Percentiles rank a stretch among this genome's conserved stretches.
phyloP scores from a whole-genome alignment of 1,140 invertebrate species.

The Hylaeus anthracinus region DNA sequence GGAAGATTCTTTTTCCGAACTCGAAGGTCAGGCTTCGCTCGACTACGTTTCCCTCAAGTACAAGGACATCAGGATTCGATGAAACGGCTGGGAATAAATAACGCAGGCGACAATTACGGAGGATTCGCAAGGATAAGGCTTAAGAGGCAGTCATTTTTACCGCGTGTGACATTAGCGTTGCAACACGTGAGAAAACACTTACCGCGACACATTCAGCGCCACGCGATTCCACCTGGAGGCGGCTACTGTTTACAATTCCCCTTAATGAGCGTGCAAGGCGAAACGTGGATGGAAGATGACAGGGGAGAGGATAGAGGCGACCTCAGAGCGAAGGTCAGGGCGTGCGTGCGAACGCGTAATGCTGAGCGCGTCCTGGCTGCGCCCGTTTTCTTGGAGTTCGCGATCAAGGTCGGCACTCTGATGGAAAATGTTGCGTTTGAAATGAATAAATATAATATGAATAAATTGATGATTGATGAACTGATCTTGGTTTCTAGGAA shows the following conservation, averaged over 20 bases:
- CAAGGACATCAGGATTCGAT: not conserved
- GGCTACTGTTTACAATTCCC: conserved; percentile 5
- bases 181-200: conserved; percentile 1
- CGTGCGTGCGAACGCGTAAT: conserved; percentile 39
- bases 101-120: conserved; percentile 8
- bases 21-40: not conserved
- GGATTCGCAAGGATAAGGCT: not conserved
- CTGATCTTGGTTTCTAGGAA: too few species aligned
- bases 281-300: not conserved
- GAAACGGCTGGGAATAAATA: not conserved
- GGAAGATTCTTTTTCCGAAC: not conserved
- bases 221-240: not conserved
- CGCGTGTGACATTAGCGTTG: not conserved
- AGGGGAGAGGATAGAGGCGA: conserved; percentile 7
- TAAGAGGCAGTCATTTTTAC: conserved; percentile 8
- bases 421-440: not conserved
- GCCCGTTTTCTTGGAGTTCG: conserved; percentile 29
- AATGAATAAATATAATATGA: too few species aligned
- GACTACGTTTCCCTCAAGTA: not conserved
- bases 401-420: conserved; percentile 27
- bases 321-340: conserved; percentile 39
- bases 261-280: conserved; percentile 13
- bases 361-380: conserved; percentile 9
- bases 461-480: too few species aligned
- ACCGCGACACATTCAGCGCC: not conserved